Evolutionary conservation across 1,140 invertebrate species (phyloP), one percentile per base, ranked within the genome.

Genomic region (Nymphalis io): DNA sequence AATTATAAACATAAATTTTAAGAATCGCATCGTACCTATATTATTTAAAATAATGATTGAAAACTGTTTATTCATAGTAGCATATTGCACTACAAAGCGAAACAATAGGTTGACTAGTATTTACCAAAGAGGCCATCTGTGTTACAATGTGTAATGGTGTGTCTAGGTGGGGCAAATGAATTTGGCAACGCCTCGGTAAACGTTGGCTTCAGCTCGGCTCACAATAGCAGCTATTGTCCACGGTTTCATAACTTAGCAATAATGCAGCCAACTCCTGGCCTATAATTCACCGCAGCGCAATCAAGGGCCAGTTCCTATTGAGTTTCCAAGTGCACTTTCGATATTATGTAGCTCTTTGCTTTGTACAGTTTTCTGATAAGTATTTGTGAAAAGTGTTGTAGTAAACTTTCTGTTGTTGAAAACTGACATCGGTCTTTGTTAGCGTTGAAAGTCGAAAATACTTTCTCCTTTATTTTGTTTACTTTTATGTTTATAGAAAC

Each of bases 151-250:
- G 62, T 65, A 70, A 65, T 70, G 55, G 55, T 65, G 42, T 42
- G 58, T 65, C 42, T 60, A 60, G 65, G 62, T 70, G 62, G 44
- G 51, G 64, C 38, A 42, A 69, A 69, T 72, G 66, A 72, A 75
- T 75, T 75, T 75, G 69, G 66, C 65, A 72, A 75, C 65, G 65
- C 73, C 61, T 69, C 62, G 65, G 44, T 68, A 68, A 55, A 63
- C 39, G 66, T 46, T 59, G 44, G 62, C 63, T 57, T 59, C 64
- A 70, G 63, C 53, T 39, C 51, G 20, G 60, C 39, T 61, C 60
- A 72, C 65, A 69, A 74, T 68, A 68, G 64, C 16, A 44, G 16
- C 65, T 72, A 72, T 72, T 75, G 69, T 72, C 59, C 64, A 38
- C 65, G 33, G 53, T 64, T 72, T 68, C 68, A 70, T 69, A 68